A percentile compares a stretch with the other conserved stretches of the same genome.
Conservation (phyloP, 2,113 vertebrate species). For the Rana temporaria region DNA sequence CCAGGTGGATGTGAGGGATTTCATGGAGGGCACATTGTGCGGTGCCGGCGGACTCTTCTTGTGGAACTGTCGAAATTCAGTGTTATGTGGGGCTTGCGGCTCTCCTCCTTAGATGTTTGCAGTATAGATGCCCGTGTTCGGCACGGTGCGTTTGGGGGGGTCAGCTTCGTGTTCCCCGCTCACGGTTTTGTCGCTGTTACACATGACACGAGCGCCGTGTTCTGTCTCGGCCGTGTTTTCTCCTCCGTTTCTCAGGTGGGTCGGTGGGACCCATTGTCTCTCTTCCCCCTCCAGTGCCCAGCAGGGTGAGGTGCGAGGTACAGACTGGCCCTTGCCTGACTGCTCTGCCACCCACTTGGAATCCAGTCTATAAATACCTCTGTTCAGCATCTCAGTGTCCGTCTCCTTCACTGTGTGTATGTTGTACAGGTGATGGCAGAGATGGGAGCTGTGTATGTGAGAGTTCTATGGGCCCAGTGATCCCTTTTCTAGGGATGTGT, state of each 20-base stretch:
- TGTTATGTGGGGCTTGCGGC: too few relatives aligned
- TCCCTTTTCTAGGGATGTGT: too few relatives aligned
- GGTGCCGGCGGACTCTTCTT: too few relatives aligned
- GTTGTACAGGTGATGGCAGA: too few relatives aligned
- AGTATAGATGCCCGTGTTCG: not conserved
- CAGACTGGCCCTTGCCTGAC: not conserved
- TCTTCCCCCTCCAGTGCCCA: not conserved
- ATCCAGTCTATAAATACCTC: conserved; percentile 51
- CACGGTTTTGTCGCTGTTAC: too few relatives aligned
- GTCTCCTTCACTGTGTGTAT: not conserved
- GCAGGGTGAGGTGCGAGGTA: conserved; percentile 3
- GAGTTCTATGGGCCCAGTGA: too few relatives aligned
- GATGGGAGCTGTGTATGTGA: not conserved
- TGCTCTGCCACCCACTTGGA: conserved; percentile 1
- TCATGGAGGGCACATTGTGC: too few relatives aligned
- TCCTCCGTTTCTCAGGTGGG: conserved; percentile 24
- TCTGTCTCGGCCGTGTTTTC: too few relatives aligned
- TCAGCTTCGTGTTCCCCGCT: not conserved
- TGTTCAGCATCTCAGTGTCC: conserved; percentile 17
- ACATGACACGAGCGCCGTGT: too few relatives aligned
- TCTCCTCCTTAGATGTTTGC: not conserved
- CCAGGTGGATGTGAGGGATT: not conserved
- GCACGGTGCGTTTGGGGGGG: not conserved
- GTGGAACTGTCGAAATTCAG: too few relatives aligned
- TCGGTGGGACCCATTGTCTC: not conserved